Percentiles rank a stretch among this genome's conserved stretches.
Conservation (phyloP, 2,113 vertebrate species). For the Muscicapa adusta region DNA sequence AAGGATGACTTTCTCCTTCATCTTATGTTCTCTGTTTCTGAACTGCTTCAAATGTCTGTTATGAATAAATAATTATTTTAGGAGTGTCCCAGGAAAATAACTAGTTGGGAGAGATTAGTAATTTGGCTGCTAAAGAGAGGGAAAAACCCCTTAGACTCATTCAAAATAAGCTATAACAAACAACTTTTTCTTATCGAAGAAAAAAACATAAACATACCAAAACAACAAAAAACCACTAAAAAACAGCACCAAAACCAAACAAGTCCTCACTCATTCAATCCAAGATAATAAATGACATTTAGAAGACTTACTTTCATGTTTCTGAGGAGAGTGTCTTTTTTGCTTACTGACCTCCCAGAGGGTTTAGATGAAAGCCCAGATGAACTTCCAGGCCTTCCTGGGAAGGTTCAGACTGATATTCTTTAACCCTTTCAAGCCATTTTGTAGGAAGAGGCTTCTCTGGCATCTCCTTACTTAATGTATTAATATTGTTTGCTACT, state of each 20-base stretch:
- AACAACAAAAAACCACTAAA: background rate
- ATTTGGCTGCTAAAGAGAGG: background rate
- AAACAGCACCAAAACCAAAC: background rate
- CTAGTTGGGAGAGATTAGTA: background rate
- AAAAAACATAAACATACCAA: background rate
- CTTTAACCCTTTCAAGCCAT: background rate
- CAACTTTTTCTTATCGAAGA: background rate
- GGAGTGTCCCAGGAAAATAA: background rate
- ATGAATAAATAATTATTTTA: background rate
- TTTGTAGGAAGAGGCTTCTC: background rate
- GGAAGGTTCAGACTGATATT: background rate
- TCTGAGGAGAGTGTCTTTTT: background rate
- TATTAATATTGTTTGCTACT: background rate
- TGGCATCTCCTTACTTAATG: background rate
- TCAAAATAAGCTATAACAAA: background rate
- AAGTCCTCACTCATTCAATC: background rate
- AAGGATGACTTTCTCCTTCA: background rate
- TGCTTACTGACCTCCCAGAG: background rate
- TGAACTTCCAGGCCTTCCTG: background rate
- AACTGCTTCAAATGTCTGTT: background rate
- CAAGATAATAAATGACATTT: background rate
- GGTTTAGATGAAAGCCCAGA: background rate
- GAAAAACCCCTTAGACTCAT: accelerated
- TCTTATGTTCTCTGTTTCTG: background rate
- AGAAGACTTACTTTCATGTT: background rate